Conservation (phyloP, 2,797 vertebrate genomes). For the Falco columbarius region DNA sequence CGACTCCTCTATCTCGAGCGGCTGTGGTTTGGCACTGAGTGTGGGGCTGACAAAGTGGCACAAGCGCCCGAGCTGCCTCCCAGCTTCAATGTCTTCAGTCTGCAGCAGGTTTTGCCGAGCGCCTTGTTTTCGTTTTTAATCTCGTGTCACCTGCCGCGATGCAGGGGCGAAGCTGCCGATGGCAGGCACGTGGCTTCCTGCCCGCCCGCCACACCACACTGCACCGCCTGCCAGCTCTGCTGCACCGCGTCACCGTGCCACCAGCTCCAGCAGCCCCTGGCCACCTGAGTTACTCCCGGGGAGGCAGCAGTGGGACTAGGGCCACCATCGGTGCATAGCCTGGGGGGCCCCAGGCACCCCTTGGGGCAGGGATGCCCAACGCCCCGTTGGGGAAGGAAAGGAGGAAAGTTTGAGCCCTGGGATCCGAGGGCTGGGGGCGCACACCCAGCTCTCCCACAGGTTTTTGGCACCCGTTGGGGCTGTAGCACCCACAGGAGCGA, state of each 20-base stretch:
- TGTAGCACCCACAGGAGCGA: accelerated
- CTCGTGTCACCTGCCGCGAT: background rate
- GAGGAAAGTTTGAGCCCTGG: background rate
- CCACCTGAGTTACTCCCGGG: accelerated
- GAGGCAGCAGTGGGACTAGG: accelerated
- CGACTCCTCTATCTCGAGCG: background rate
- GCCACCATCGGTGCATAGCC: accelerated
- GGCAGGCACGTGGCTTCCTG: background rate
- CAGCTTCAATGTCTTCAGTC: background rate
- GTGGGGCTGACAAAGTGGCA: background rate
- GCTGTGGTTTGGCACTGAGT: constrained; percentile 49
- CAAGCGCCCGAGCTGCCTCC: background rate
- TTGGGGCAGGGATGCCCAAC: background rate
- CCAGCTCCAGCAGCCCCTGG: background rate
- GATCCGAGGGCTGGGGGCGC: accelerated
- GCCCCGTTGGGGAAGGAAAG: accelerated
- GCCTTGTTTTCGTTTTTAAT: background rate
- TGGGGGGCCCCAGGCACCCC: accelerated
- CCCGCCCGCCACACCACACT: background rate
- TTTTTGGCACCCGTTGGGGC: background rate
- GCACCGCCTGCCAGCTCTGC: background rate
- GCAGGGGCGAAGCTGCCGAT: background rate
- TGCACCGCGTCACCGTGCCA: background rate
- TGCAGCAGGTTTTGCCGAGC: background rate
- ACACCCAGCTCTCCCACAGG: accelerated